These are phyloP conservation scores for Myoxocephalus aenaeus DNA, from an alignment of 2,797 vertebrate species.

Conservation along the genomic window DNA sequence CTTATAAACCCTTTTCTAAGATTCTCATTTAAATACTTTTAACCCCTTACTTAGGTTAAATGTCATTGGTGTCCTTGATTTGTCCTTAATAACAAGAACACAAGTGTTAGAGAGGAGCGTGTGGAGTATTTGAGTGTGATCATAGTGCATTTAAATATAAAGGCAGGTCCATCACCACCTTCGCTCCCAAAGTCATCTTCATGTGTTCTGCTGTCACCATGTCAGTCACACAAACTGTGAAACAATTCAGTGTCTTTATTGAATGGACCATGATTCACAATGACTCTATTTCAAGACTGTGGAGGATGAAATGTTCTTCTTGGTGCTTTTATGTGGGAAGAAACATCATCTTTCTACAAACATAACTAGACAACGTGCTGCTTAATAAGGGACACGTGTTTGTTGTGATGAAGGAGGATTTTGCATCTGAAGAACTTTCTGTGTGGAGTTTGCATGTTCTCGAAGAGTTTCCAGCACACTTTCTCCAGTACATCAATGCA, in stretches of 20 bases:
- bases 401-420: slow-evolving; percentile 16
- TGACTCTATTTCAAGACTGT: slow-evolving; percentile 61
- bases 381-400: neutral
- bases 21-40: neutral
- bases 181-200: slow-evolving; percentile 52
- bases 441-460: neutral
- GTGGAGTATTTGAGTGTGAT: neutral
- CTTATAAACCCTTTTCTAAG: neutral
- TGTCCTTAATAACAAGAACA: neutral
- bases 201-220: slow-evolving; percentile 62
- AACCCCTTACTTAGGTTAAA: neutral
- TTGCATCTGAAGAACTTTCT: slow-evolving; percentile 1
- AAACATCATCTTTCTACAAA: slow-evolving; percentile 30
- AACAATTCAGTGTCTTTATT: slow-evolving; percentile 44
- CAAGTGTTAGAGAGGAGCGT: too few species aligned
- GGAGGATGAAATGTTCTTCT: slow-evolving; percentile 46
- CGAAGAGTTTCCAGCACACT: neutral
- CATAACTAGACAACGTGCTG: slow-evolving; percentile 25
- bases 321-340: slow-evolving; percentile 29
- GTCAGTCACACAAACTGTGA: slow-evolving; percentile 61
- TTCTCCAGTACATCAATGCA: neutral
- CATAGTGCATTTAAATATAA: neutral
- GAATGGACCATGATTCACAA: slow-evolving; percentile 62
- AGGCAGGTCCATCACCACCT: slow-evolving; percentile 44
- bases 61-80: neutral